These are phyloP conservation scores for Lottia scabra DNA, from an alignment of 2,888 invertebrate genomes.

Conservation along the genomic window DNA sequence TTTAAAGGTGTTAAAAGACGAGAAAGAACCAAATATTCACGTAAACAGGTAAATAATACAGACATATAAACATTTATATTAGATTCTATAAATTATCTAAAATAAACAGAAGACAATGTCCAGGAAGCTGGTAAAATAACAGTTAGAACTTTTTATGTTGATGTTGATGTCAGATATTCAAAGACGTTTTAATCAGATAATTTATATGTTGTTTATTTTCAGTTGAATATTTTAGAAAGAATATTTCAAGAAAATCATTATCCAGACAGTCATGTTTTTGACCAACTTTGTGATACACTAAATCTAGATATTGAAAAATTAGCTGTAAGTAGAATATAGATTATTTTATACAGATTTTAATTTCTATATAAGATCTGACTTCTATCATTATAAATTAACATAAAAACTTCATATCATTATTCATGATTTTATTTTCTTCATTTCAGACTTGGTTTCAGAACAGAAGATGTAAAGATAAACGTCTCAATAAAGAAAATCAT, in stretches of 20 bases:
- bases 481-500: not conserved
- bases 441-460: conserved; percentile 4
- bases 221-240: not conserved
- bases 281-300: not conserved
- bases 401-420: not conserved
- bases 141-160: no score
- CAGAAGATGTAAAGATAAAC: conserved; percentile 3
- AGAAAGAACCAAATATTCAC: conserved; percentile 2
- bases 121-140: no score
- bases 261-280: not conserved
- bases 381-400: not conserved
- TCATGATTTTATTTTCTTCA: not conserved
- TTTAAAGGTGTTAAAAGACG: not conserved
- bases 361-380: not conserved
- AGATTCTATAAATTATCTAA: no score
- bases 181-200: not conserved
- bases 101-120: no score
- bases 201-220: not conserved
- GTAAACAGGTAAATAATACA: not conserved
- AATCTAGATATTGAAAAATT: not conserved
- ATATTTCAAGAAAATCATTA: not conserved
- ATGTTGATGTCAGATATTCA: no score
- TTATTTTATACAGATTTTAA: not conserved
- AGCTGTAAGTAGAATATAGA: not conserved
- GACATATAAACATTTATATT: no score